Evolutionary conservation across 2,888 invertebrate genomes (phyloP), one percentile per base, ranked within the genome.

Genomic region (Platynereis dumerilii): DNA sequence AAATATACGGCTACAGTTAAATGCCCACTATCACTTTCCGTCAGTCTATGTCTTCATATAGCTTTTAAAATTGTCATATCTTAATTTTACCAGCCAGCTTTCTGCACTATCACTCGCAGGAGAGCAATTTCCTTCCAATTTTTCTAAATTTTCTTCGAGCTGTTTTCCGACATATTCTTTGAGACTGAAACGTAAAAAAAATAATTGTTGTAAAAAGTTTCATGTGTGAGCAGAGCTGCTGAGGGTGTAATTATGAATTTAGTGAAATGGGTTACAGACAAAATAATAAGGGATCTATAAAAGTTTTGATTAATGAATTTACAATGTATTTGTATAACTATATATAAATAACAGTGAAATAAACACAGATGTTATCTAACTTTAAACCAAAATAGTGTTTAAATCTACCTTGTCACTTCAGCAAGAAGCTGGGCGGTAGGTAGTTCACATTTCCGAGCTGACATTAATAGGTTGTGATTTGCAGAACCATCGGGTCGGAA

Each of bases 381-480:
- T n/a, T n/a, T n/a, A n/a, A n/a, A n/a, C n/a, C n/a, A n/a, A n/a
- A n/a, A n/a, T n/a, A n/a, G n/a, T n/a, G n/a, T n/a, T n/a, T n/a
- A n/a, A n/a, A n/a, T n/a, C n/a, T n/a, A 61, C 61, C 44, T n/a
- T 22, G 29, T 24, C 2, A 55, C 44, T 5, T 55, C 24, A 1
- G 3, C 39, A 22, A 34, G 45, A 39, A 63, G 57, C 28, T 57
- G 29, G 3, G 22, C n/a, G 34, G 56, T 39, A 5, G 56, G 29
- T 20, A n/a, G 24, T 22, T n/a, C 26, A 1, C 57, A 48, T 10
- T 57, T 34, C 34, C 66, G 5, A 2, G 56, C 59, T 1, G 39
- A 22, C 58, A 66, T 29, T 22, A 66, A 62, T 54, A 66, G 54
- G 5, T 34, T 2, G 45, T 62, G 45, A 42, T 66, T 62, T 7